These are phyloP conservation scores for Tetheella fluctuosa DNA, from an alignment of 2,888 invertebrate genomes.

Conservation along the genomic window DNA sequence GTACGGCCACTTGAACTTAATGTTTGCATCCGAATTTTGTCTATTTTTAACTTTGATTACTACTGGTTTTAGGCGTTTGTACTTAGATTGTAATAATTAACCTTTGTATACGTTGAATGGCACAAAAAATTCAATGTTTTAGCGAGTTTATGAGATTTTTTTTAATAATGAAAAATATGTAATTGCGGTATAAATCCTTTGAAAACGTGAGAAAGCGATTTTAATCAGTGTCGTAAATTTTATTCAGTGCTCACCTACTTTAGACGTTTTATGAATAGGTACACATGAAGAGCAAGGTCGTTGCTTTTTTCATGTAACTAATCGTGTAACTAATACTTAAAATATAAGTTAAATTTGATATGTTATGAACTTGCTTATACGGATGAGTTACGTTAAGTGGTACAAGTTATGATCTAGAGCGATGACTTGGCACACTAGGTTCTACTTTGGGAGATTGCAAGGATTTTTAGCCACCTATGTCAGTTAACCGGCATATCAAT, in stretches of 20 bases:
- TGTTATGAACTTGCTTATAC: conserved; percentile 40
- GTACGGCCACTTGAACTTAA: neutral
- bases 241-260: conserved; percentile 41
- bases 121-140: conserved; percentile 23
- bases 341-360: conserved; percentile 24
- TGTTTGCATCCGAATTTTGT: neutral
- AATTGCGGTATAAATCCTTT: conserved; percentile 42
- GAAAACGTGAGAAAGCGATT: conserved; percentile 44
- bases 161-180: conserved; percentile 29
- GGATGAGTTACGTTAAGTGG: conserved; percentile 29
- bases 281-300: conserved; percentile 48
- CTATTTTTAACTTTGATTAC: neutral
- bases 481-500: too few relatives aligned
- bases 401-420: conserved; percentile 7
- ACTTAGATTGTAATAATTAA: conserved; percentile 26
- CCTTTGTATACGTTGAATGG: conserved; percentile 29
- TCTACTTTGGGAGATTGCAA: too few relatives aligned
- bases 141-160: conserved; percentile 28
- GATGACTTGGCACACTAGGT: too few relatives aligned
- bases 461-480: too few relatives aligned
- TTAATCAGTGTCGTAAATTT: conserved; percentile 38
- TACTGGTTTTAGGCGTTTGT: neutral
- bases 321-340: conserved; percentile 14
- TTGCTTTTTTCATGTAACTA: conserved; percentile 9
- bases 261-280: conserved; percentile 16